Evolutionary conservation across 2,888 invertebrate genomes (phyloP), one percentile per base, ranked within the genome.

Genomic region (Drosophila falleni): DNA sequence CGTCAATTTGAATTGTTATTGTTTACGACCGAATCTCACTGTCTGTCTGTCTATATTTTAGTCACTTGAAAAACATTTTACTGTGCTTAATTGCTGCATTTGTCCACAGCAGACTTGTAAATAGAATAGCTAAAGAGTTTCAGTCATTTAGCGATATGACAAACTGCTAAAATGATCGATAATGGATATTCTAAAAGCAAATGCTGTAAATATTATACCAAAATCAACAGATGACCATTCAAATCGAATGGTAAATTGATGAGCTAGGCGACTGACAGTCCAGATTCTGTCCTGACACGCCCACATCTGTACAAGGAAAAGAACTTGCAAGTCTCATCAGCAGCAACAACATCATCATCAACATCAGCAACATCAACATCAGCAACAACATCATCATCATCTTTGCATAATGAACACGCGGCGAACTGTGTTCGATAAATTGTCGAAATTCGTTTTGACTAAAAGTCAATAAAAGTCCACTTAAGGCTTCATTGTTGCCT

Each of bases 381-480:
- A 23, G 23, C 23, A 4, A 4, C 23, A 23, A 42, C 44, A 39
- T 49, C 66, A 71, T 60, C 59, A 59, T 61, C 59, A 46, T 56
- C 56, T 71, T 72, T 80, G 69, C 80, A 80, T 89, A 89, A 86
- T 89, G 89, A 86, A 89, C 85, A 86, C 73, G 83, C 75, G 64
- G 49, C 80, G 78, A 80, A 73, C 83, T 73, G 75, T 75, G 80
- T 87, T 84, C 86, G 85, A 86, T 86, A 89, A 86, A 86, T 87
- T 86, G 87, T 81, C 87, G 74, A 87, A 86, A 89, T 86, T 86
- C 89, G 86, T 87, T 86, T 84, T 86, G 86, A 89, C 86, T 86
- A 87, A 87, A 86, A 86, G 86, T 86, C 86, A 86, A 86, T 86
- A 86, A 86, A 86, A 86, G 86, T 87, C 86, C 89, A 86, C 86